Conservation (phyloP, 2,113 vertebrate genomes). For the Scortum barcoo region DNA sequence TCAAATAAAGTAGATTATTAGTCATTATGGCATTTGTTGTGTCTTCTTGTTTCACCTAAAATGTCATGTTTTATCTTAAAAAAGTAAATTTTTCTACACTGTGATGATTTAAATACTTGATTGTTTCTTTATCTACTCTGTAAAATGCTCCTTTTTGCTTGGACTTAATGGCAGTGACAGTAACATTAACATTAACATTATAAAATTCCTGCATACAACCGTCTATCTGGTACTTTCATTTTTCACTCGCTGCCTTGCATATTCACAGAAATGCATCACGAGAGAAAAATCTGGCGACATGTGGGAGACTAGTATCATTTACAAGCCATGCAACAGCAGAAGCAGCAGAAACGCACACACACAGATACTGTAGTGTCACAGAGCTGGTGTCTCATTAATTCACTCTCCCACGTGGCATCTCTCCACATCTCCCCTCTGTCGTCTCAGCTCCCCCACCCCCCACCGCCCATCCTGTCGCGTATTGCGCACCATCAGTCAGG, state of each 20-base stretch:
- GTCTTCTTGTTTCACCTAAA: neutral
- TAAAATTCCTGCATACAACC: neutral
- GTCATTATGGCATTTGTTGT: too few relatives aligned
- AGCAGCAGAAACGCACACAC: constrained; percentile 59
- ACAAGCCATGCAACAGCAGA: constrained; percentile 11
- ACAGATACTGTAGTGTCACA: constrained; percentile 64
- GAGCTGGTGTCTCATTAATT: constrained; percentile 75
- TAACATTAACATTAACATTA: too few relatives aligned
- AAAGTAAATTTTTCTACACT: neutral
- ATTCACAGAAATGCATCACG: neutral
- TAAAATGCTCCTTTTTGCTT: neutral
- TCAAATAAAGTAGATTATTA: neutral
- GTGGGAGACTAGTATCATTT: neutral
- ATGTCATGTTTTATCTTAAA: neutral
- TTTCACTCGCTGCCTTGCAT: neutral
- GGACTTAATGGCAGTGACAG: neutral
- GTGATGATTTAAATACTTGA: neutral
- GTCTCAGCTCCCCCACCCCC: neutral
- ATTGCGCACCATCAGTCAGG: constrained; percentile 33
- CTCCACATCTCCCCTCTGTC: constrained; percentile 51
- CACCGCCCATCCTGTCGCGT: neutral
- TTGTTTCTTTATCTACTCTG: neutral
- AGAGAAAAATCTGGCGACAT: constrained; percentile 9
- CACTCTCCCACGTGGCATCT: constrained; percentile 74
- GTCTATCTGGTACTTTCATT: neutral